Evolutionary conservation across 2,113 vertebrate species (phyloP).

Genomic region (Menidia beryllina): DNA sequence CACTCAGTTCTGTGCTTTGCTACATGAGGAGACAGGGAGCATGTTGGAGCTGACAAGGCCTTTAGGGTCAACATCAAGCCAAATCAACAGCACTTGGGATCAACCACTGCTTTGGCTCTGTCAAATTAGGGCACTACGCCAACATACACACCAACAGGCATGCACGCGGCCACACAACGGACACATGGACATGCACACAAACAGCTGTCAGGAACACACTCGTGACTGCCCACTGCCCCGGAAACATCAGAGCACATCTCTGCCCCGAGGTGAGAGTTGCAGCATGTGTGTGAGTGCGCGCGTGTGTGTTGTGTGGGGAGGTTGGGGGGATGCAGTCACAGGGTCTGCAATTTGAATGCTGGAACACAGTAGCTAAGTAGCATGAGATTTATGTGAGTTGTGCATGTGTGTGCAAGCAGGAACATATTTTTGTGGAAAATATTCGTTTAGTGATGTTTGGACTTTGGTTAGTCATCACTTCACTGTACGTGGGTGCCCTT

Average conservation of each 20-base stretch:
- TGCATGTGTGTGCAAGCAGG: conserved; percentile 18
- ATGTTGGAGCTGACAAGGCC: conserved; percentile 81
- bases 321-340: conserved; percentile 62
- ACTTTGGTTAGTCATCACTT: conserved; percentile 45
- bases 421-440: conserved; percentile 56
- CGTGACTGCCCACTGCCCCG: conserved; percentile 79
- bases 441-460: conserved; percentile 55
- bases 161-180: conserved; percentile 39
- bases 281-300: conserved; percentile 53
- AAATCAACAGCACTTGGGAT: conserved; percentile 77
- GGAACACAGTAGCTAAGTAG: conserved; percentile 62
- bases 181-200: conserved; percentile 74
- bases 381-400: conserved; percentile 55
- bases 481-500: conserved; percentile 7
- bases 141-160: conserved; percentile 67
- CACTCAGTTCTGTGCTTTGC: conserved; percentile 55
- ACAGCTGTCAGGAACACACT: conserved; percentile 79
- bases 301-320: conserved; percentile 30
- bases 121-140: conserved; percentile 79
- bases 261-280: conserved; percentile 76
- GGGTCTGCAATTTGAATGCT: conserved; percentile 63
- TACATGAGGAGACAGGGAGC: conserved; percentile 77
- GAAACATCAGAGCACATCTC: conserved; percentile 81
- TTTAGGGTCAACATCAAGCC: conserved; percentile 82
- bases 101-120: conserved; percentile 75